Evolutionary conservation across 2,113 vertebrate genomes (phyloP), one percentile per base, ranked within the genome.

Genomic region (Podiceps cristatus): DNA sequence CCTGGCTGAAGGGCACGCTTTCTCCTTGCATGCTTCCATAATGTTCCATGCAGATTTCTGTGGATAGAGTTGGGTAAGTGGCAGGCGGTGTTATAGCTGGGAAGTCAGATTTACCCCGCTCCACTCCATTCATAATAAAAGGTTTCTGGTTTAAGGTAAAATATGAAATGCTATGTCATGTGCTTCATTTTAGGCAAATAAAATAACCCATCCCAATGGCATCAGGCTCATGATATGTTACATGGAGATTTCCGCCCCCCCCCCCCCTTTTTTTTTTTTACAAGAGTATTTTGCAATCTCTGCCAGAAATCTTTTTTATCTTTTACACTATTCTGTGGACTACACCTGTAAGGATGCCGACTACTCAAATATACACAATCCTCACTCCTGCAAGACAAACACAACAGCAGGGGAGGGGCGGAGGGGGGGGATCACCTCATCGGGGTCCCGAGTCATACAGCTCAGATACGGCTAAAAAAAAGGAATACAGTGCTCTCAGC

Each of bases 301-400:
- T 56, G 49, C 42, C 53, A 24, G 40, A 68, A n/a, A 24, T 37
- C 25, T 47, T 31, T 66, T 44, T 40, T 11, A 29, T 37, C 69
- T 59, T 53, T 33, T 10, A 5, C n/a, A 5, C n/a, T 60, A 1
- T 31, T 40, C 35, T 33, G 11, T 11, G 47, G 45, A 6, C 19
- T 11, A 4, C 44, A 47, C 16, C 18, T 25, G 24, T 10, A 49
- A 35, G 52, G 72, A 33, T 17, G 33, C 42, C 1, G 1, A 4
- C 28, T 2, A 1, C 44, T 45, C n/a, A 53, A 42, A 69, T 2
- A 18, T 1, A 17, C 0, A 0, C 58, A 55, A 5, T 5, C 47
- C 31, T 45, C 35, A 10, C 6, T 44, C 35, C 64, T 69, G 68
- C 14, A 24, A 24, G 68, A 25, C 7, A 7, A 33, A 25, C 11